These are phyloP conservation scores for Limonius californicus DNA, from an alignment of 1,140 invertebrate species.

Conservation along the genomic window DNA sequence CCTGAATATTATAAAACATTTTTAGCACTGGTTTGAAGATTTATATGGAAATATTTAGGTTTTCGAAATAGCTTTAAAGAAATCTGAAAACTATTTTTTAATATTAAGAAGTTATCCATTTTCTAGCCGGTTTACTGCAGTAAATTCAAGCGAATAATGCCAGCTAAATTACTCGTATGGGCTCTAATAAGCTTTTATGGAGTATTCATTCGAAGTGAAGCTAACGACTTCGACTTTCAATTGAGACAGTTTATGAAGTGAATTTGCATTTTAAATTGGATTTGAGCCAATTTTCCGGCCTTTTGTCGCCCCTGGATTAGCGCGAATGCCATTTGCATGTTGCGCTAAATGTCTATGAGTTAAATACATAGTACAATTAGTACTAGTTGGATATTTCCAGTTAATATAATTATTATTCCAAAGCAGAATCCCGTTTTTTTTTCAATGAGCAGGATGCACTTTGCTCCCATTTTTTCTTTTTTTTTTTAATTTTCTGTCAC, in stretches of 20 bases:
- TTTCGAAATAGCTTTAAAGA: too few species aligned
- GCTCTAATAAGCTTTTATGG: constrained; percentile 11
- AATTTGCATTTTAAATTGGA: constrained; percentile 42
- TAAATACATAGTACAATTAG: constrained; percentile 7
- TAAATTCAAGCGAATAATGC: background rate
- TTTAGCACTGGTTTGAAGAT: too few species aligned
- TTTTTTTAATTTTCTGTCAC: too few species aligned
- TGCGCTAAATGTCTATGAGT: background rate
- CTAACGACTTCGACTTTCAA: constrained; percentile 24
- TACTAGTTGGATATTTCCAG: background rate
- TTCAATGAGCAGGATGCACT: too few species aligned
- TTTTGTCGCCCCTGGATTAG: constrained; percentile 32
- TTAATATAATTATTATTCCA: too few species aligned
- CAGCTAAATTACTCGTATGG: background rate
- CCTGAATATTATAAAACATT: too few species aligned
- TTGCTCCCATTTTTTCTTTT: too few species aligned
- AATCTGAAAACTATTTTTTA: too few species aligned
- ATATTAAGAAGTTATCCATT: too few species aligned
- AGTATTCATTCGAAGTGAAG: constrained; percentile 10
- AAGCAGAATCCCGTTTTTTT: too few species aligned
- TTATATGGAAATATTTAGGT: too few species aligned
- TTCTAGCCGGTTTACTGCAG: too few species aligned
- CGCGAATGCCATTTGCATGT: constrained; percentile 7
- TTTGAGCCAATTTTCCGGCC: constrained; percentile 38
- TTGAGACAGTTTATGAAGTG: constrained; percentile 27